Evolutionary conservation across 2,113 vertebrate species (phyloP).

Genomic region (Mobula birostris): DNA sequence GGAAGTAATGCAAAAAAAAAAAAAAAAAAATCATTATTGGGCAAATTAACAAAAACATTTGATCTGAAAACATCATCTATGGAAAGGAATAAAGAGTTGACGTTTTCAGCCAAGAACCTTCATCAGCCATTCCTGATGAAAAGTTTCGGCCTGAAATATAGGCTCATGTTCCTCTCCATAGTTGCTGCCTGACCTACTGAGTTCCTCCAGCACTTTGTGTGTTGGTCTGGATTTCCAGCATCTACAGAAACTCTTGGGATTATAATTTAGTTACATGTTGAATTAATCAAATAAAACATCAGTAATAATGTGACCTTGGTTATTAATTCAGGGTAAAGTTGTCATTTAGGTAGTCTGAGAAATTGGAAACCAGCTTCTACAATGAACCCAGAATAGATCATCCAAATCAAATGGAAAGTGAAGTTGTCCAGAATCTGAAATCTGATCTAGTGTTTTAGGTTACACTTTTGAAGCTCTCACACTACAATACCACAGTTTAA

Average conservation of each 20-base stretch:
- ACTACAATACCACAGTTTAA: not conserved
- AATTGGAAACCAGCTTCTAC: not conserved
- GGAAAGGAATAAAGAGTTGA: too few species aligned
- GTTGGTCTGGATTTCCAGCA: not conserved
- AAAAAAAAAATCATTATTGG: constrained; percentile 38
- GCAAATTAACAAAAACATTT: not conserved
- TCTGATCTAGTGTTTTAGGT: not conserved
- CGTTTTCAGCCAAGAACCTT: too few species aligned
- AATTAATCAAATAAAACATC: not conserved
- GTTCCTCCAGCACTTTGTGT: too few species aligned
- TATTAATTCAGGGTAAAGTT: too few species aligned
- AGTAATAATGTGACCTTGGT: not conserved
- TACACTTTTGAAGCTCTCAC: not conserved
- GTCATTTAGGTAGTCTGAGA: too few species aligned
- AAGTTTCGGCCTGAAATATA: too few species aligned
- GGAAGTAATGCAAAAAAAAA: constrained; percentile 42
- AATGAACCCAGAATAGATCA: not conserved
- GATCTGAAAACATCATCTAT: not conserved
- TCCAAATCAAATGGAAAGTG: not conserved
- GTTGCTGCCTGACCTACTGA: too few species aligned
- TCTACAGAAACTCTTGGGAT: not conserved
- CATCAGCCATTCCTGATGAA: too few species aligned
- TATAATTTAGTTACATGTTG: not conserved
- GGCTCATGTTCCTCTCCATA: too few species aligned
- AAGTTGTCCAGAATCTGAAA: not conserved